Evolutionary conservation across 2,113 vertebrate genomes (phyloP).

Genomic region (Holacanthus passer): DNA sequence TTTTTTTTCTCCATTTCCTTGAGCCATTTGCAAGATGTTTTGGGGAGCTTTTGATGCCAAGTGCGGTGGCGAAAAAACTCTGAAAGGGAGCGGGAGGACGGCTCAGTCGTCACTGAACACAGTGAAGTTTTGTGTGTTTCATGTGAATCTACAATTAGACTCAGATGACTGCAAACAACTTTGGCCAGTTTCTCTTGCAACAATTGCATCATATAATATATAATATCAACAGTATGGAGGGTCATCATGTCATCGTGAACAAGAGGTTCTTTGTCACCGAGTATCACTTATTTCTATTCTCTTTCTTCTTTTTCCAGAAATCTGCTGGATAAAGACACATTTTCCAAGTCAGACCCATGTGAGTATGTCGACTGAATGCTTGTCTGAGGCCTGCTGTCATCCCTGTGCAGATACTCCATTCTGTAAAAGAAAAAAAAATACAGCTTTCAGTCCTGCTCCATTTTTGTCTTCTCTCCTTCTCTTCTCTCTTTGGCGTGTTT

Average conservation of each 20-base stretch:
- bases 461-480: background rate
- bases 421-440: background rate
- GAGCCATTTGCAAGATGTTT: slow-evolving; percentile 2
- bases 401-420: background rate
- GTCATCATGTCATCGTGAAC: background rate
- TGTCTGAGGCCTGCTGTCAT: background rate
- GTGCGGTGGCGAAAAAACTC: background rate
- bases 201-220: too few species aligned
- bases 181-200: background rate
- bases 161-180: background rate
- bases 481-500: background rate
- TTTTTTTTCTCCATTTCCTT: background rate
- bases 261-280: background rate
- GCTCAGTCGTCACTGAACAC: background rate
- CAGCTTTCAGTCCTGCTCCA: background rate
- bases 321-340: slow-evolving; percentile 96
- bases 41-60: slow-evolving; percentile 5
- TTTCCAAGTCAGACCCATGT: slow-evolving; percentile 97
- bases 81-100: background rate
- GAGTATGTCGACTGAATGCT: slow-evolving; percentile 77
- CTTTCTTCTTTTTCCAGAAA: slow-evolving; percentile 83
- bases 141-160: background rate
- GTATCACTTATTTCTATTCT: slow-evolving; percentile 49
- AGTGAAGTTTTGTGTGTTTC: slow-evolving; percentile 11
- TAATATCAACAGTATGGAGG: background rate